Percentiles rank a stretch among this genome's conserved stretches.
Conservation (phyloP, 1,140 invertebrate genomes). For the Trichonephila inaurata region DNA sequence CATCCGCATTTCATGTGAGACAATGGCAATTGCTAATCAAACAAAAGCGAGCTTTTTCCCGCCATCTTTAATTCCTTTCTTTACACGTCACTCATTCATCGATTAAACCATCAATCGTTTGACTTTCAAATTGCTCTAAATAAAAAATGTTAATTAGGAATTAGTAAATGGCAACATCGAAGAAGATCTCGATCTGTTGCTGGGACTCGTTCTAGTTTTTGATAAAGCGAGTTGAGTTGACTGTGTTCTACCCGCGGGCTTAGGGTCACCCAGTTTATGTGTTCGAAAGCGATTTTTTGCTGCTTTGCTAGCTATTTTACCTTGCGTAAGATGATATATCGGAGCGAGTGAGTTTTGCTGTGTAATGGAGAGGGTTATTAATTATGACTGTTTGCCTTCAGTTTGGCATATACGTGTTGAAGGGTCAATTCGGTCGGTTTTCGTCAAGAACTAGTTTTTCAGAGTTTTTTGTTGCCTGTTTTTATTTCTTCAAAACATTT, state of each 20-base stretch:
- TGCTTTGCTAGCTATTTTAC: not conserved
- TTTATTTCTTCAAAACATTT: not conserved
- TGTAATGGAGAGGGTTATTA: constrained; percentile 23
- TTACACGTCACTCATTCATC: not conserved
- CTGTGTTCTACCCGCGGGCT: constrained; percentile 43
- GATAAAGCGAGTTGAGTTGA: not conserved
- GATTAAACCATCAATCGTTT: not conserved
- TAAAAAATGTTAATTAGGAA: constrained; percentile 26
- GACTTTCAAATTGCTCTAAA: not conserved
- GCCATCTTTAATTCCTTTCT: not conserved
- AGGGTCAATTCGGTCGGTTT: not conserved
- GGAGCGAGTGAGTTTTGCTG: not conserved
- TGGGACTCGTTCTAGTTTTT: constrained; percentile 31
- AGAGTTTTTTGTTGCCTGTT: not conserved
- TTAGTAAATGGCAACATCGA: constrained; percentile 36
- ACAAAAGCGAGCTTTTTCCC: constrained; percentile 2
- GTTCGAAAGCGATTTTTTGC: constrained; percentile 27
- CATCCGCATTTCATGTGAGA: not conserved
- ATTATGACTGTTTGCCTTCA: constrained; percentile 8
- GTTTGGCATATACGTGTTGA: not conserved
- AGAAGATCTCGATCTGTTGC: constrained; percentile 45
- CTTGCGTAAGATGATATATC: constrained; percentile 36
- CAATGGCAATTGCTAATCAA: not conserved
- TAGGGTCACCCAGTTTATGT: constrained; percentile 58
- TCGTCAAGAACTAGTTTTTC: not conserved